Base-by-base conservation (phyloP, 2,888 invertebrate genomes). In the Clistopyga incitator region DNA sequence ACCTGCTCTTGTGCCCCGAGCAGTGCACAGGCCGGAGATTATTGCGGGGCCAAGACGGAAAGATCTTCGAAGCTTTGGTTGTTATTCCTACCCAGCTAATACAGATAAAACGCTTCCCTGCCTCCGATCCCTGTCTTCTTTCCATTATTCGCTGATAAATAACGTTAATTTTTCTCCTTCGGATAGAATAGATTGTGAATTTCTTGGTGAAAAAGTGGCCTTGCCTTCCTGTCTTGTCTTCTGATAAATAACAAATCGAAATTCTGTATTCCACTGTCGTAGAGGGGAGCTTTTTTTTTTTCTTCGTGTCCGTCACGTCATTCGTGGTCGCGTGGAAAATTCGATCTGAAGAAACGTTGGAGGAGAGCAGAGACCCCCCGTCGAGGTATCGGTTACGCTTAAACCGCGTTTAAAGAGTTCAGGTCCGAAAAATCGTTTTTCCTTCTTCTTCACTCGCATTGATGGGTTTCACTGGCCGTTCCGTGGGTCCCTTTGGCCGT, bases 351-450 rank as follows among this genome's bases (percentile, higher is more conserved):
- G 54, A 65, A 78, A 80, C 64, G 59, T 75, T 74, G 56, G 50
- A 65, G 78, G 71, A 54, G 86, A 87, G 15, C 20, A 79, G 80
- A 67, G 84, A 89, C 91, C 92, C 92, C 92, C 89, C 76, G 90
- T 89, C 87, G 89, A 87, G 91, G 91, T 92, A 93, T 92, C 92
- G 91, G 92, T 93, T 93, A 92, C 93, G 92, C 91, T 92, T 90
- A 92, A 88, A 91, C 90, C 92, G 90, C 92, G 90, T 91, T 92
- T 92, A 92, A 84, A 91, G 91, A 86, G 84, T 89, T 88, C 86
- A 72, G 87, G 87, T 83, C 74, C 81, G 59, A n/a, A 81, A 84
- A 81, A 70, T 78, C 78, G n/a, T 70, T 61, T 82, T 78, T 82
- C 86, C 81, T 59, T 85, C 81, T 65, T 23, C 61, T 38, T 68